Base-by-base conservation (phyloP, 2,888 invertebrate species). In the Drosophila demipolita region DNA sequence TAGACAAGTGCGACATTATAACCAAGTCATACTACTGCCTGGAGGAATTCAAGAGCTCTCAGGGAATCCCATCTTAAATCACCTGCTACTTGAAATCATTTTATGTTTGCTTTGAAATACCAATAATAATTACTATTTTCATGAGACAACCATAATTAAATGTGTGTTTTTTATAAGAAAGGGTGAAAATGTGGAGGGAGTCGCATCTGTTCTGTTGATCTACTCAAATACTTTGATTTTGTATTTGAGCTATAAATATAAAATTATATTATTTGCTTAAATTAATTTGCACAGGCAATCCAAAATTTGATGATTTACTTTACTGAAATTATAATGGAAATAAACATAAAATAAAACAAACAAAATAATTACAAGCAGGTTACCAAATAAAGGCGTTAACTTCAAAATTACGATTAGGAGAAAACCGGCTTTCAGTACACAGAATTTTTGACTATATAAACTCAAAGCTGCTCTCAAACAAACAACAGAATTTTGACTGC, bases 221-320 rank as follows among this genome's bases (percentile, higher is more conserved):
- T 26, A 5, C 4, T 26, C 4, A 26, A 26, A 26, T 26, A 26
- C 26, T 5, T 26, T 5, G 26, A 26, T 26, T 26, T 26, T 26
- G 5, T 26, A 26, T 5, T 26, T 26, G 26, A 26, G 26, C 26
- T 26, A 26, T 26, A 12, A n/a, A n/a, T 40, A 5, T 57, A 15
- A 45, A 42, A 38, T 50, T 29, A 12, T 57, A 17, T 57, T 62
- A 66, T 72, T 23, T 23, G 15, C 77, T 78, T 83, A 83, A 67
- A 73, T 63, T 63, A 65, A 53, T 52, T 52, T 42, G 7, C 57
- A 66, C 52, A 89, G 74, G 23, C 32, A 7, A 72, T 64, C 71
- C 50, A 55, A 15, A 68, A 52, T 69, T 70, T 64, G 70, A 85
- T 73, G 75, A 87, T 89, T 84, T 87, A 78, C 77, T 69, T n/a